Conservation (phyloP, 2,797 vertebrate species). For the Hozukius guyotensis region DNA sequence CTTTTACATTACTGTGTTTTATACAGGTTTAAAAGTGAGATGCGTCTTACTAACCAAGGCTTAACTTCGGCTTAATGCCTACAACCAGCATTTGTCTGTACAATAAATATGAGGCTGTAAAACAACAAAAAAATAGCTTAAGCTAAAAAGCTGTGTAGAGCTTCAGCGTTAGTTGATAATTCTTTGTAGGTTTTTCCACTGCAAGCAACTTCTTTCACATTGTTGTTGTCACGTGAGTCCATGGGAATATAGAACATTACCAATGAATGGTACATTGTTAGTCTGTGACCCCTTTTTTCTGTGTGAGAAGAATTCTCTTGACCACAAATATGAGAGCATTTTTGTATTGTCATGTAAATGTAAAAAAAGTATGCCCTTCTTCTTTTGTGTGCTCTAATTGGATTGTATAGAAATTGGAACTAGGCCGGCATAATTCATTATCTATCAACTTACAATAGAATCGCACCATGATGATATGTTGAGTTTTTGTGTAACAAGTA, state of each 20-base stretch:
- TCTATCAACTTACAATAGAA: neutral
- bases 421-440: conserved; percentile 2
- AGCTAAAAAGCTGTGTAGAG: neutral
- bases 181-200: neutral
- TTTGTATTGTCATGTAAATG: conserved; percentile 58
- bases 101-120: neutral
- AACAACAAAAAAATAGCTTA: neutral
- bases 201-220: neutral
- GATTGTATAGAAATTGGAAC: conserved; percentile 33
- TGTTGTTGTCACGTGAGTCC: neutral
- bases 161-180: neutral
- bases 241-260: neutral
- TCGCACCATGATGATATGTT: neutral
- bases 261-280: conserved; percentile 42
- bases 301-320: conserved; percentile 25
- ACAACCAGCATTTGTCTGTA: neutral
- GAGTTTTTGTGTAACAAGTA: neutral
- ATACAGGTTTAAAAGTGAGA: neutral
- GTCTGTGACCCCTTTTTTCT: conserved; percentile 39
- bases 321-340: neutral
- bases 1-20: neutral
- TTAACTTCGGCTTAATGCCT: neutral
- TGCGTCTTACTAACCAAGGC: neutral
- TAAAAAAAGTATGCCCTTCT: neutral
- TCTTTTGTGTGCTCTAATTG: conserved; percentile 52